phyloP scores from a whole-genome alignment of 2,797 vertebrate species.

The Pyrocephalus nanus region DNA sequence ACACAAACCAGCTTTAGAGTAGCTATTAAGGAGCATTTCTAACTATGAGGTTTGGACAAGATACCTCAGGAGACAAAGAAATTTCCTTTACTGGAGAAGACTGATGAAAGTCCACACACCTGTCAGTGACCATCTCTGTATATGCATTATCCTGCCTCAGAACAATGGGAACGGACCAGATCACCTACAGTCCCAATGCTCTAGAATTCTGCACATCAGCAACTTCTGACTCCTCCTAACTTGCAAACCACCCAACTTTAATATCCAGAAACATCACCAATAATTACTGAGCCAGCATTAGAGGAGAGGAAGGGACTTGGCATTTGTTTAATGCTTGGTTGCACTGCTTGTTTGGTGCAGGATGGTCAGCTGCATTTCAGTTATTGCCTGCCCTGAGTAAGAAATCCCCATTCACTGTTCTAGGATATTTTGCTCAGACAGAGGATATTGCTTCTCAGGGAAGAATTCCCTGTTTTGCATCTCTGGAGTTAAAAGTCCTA shows the following conservation, averaged over 20 bases:
- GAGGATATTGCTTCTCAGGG: not conserved
- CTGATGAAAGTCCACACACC: not conserved
- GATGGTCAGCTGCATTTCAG: constrained; percentile 31
- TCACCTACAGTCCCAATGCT: not conserved
- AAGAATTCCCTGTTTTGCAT: not conserved
- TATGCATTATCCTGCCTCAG: not conserved
- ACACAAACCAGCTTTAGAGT: not conserved
- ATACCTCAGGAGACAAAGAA: not conserved
- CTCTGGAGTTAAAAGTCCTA: not conserved
- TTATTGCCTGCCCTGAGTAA: not conserved
- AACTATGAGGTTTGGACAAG: not conserved
- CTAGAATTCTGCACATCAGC: not conserved
- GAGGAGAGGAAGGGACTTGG: not conserved
- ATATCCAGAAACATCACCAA: not conserved
- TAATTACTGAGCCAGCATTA: not conserved
- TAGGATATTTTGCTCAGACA: not conserved
- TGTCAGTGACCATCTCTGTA: not conserved
- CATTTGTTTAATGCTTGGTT: not conserved
- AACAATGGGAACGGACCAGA: not conserved
- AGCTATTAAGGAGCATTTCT: not conserved
- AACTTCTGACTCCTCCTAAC: not conserved
- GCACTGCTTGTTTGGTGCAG: not conserved
- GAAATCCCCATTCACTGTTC: not conserved
- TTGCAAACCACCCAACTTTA: not conserved
- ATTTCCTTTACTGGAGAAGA: not conserved